Conservation (phyloP, 2,113 vertebrate species). For the Lutjanus erythropterus region DNA sequence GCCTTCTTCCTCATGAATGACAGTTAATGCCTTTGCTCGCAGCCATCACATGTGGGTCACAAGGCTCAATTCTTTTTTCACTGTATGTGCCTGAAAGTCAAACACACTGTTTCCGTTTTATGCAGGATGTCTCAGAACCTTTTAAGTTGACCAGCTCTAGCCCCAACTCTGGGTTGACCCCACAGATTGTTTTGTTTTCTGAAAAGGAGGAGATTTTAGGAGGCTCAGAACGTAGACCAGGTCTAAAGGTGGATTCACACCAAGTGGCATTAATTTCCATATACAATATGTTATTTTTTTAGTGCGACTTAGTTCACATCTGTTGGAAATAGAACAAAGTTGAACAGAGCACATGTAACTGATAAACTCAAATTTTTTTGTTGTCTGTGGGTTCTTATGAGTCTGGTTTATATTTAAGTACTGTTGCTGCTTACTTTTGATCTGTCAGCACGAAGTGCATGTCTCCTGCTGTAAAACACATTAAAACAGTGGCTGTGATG, state of each 20-base stretch:
- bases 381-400: constrained; percentile 52
- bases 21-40: constrained; percentile 27
- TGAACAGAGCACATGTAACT: constrained; percentile 38
- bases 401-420: constrained; percentile 57
- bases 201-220: not conserved
- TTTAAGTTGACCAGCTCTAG: constrained; percentile 10
- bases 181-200: not conserved
- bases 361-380: constrained; percentile 50
- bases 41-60: constrained; percentile 46
- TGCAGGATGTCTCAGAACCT: constrained; percentile 18
- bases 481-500: constrained; percentile 45
- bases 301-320: not conserved
- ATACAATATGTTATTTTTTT: no score
- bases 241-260: no score
- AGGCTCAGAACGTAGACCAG: not conserved
- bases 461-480: constrained; percentile 50
- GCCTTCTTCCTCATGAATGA: constrained; percentile 15
- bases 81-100: constrained; percentile 18
- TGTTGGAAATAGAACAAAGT: constrained; percentile 33
- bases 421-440: constrained; percentile 31
- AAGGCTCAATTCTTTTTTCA: constrained; percentile 35
- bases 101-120: constrained; percentile 35
- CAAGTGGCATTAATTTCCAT: no score
- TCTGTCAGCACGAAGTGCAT: constrained; percentile 21
- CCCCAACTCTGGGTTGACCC: not conserved